A percentile compares a stretch with the other conserved stretches of the same genome.
phyloP scores from a whole-genome alignment of 2,113 vertebrate species.

The Cebus imitator region DNA sequence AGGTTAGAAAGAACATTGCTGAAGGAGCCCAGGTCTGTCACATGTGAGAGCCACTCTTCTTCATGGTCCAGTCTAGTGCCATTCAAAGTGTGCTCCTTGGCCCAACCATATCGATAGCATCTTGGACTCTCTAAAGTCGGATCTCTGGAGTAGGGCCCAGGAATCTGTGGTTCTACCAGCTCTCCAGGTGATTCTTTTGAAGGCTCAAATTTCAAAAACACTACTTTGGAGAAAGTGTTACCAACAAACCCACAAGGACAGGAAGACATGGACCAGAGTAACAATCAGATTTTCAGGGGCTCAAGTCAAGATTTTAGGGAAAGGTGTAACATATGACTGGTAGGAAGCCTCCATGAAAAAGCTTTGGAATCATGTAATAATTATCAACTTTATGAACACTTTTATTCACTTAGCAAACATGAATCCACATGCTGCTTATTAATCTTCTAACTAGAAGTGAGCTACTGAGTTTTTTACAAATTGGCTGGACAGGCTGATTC shows the following conservation, averaged over 20 bases:
- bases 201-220: not conserved
- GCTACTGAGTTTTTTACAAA: slow-evolving; percentile 17
- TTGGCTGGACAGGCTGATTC: not conserved
- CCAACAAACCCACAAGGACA: not conserved
- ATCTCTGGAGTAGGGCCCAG: not conserved
- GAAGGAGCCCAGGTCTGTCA: not conserved
- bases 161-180: not conserved
- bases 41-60: not conserved
- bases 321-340: not conserved
- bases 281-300: not conserved
- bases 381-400: not conserved
- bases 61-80: not conserved
- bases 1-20: not conserved
- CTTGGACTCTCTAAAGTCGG: not conserved
- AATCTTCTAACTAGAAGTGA: slow-evolving; percentile 25
- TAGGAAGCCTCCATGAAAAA: not conserved
- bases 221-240: not conserved
- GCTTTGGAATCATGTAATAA: not conserved
- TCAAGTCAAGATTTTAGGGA: not conserved
- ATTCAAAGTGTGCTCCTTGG: not conserved
- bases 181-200: not conserved
- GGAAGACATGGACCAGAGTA: not conserved
- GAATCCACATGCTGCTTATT: slow-evolving; percentile 22
- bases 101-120: not conserved
- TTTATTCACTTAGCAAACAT: slow-evolving; percentile 10